phyloP scores from a whole-genome alignment of 1,140 invertebrate species.

The Drosophila albomicans region DNA sequence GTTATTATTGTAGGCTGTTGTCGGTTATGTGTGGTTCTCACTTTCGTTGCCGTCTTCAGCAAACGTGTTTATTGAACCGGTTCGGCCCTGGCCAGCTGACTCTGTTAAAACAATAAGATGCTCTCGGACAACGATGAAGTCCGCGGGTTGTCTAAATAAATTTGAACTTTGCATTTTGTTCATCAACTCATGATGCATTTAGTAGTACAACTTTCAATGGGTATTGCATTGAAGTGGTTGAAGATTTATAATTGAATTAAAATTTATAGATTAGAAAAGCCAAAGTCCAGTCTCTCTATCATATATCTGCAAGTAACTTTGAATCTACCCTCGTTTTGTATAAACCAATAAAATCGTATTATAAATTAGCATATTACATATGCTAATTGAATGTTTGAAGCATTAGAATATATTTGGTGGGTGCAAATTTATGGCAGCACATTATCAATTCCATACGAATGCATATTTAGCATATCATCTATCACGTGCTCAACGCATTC shows the following conservation, averaged over 20 bases:
- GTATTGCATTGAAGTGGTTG: too few species aligned
- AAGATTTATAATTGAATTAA: too few species aligned
- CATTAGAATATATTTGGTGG: conserved; percentile 15
- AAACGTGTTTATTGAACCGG: conserved; percentile 72
- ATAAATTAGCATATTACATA: conserved; percentile 4
- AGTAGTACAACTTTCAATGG: too few species aligned
- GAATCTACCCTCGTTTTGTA: neutral
- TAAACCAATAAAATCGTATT: neutral
- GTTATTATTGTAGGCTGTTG: conserved; percentile 23
- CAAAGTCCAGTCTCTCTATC: neutral
- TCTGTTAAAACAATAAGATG: conserved; percentile 52
- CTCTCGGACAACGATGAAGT: conserved; percentile 23
- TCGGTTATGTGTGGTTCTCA: conserved; percentile 44
- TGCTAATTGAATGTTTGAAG: conserved; percentile 17
- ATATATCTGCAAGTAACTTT: neutral
- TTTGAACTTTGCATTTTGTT: neutral
- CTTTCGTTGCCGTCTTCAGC: conserved; percentile 62
- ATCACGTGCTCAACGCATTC: conserved; percentile 83
- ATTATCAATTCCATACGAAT: conserved; percentile 9
- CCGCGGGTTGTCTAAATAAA: neutral
- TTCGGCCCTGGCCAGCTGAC: conserved; percentile 66
- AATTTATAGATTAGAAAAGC: neutral
- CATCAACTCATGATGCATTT: too few species aligned
- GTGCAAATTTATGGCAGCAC: conserved; percentile 25
- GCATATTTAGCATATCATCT: conserved; percentile 2